Base-by-base conservation (phyloP, 2,888 invertebrate species). In the Acheta domesticus region DNA sequence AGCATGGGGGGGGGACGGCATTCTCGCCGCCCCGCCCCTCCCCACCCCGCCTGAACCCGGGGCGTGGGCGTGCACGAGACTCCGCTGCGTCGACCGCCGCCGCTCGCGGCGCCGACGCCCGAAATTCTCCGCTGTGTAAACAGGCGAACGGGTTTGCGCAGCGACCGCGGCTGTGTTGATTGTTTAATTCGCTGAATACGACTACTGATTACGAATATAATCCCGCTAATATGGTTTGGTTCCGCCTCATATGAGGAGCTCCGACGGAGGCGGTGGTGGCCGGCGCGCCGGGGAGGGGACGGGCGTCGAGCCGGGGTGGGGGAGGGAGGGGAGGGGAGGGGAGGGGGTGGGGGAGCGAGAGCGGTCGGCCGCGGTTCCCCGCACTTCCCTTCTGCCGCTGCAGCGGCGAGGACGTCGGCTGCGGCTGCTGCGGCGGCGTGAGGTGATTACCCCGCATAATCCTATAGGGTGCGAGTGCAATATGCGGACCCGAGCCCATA, bases 41-140 rank as follows among this genome's bases (percentile, higher is more conserved):
- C 62, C 62, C 62, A 2, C 23, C 5, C 3, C 62, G 11, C 14
- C 16, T 62, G 62, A 0, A 0, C 5, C 36, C 5, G 5, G 23
- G 36, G 36, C 36, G 5, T 36, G 36, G 5, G 36, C 36, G 36
- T 36, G 36, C 36, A 5, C n/a, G 62, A 62, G n/a, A 62, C 62
- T 14, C 14, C 2, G 62, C 62, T 62, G 16, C 76, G 49, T 5
- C 11, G 19, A 1, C n/a, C 48, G 48, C 19, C 76, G 48, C 76
- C 19, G 48, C 76, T 16, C 75, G 5, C 76, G 48, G 23, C 19
- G 76, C 48, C n/a, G 48, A 1, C 20, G 23, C 21, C 76, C 76
- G 76, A 11, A 62, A 62, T 62, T 62, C 62, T 14, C 62, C n/a
- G 76, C 76, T 21, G 76, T 36, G 20, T 48, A 76, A n/a, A 76